phyloP scores from a whole-genome alignment of 2,888 invertebrate species.

The Macrostomum cliftonense region DNA sequence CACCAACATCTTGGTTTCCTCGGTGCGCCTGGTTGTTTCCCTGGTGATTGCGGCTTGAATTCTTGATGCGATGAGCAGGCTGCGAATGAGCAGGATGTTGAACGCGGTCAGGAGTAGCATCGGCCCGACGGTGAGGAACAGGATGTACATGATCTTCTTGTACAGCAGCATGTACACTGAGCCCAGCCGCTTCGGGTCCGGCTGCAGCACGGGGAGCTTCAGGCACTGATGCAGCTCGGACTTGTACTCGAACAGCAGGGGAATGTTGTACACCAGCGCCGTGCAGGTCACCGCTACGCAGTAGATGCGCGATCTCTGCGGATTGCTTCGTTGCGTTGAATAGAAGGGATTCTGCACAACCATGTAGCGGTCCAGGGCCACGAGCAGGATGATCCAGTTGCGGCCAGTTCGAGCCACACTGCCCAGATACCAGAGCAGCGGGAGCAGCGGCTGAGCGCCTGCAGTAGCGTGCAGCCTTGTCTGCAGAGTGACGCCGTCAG shows the following conservation, averaged over 20 bases:
- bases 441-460: not conserved
- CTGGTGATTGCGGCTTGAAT: slow-evolving; percentile 2
- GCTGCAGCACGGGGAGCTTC: too few species aligned
- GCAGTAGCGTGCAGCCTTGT: not conserved
- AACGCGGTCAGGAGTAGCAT: slow-evolving; percentile 8
- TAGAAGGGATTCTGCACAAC: slow-evolving; percentile 8
- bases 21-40: not conserved
- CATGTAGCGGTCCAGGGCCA: slow-evolving; percentile 6
- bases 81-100: slow-evolving; percentile 3
- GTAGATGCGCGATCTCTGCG: slow-evolving; percentile 1
- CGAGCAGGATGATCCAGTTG: slow-evolving; percentile 8
- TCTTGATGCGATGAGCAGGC: slow-evolving; percentile 4
- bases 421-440: slow-evolving; percentile 4
- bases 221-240: too few species aligned
- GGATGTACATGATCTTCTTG: not conserved
- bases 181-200: not conserved
- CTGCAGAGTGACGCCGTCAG: not conserved
- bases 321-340: slow-evolving; percentile 3
- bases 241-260: slow-evolving; percentile 1
- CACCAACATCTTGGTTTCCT: slow-evolving; percentile 7
- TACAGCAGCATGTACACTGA: slow-evolving; percentile 1
- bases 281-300: slow-evolving; percentile 1
- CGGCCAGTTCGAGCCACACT: slow-evolving; percentile 9
- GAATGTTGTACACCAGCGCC: slow-evolving; percentile 7
- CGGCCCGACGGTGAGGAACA: slow-evolving; percentile 6